Conservation (phyloP, 2,888 invertebrate genomes). For the Ophioninae sp. region DNA sequence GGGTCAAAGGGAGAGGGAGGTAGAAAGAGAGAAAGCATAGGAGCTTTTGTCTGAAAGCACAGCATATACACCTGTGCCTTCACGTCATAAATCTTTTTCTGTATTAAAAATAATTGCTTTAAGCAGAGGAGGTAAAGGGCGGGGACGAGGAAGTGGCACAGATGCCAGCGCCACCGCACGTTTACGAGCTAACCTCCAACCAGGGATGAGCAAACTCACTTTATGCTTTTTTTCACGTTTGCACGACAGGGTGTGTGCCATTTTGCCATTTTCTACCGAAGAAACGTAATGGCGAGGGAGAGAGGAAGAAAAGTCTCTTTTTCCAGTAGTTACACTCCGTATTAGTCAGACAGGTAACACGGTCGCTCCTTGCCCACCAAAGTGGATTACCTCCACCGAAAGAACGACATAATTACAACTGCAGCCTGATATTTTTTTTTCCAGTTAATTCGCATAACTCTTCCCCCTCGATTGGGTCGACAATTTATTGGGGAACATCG, state of each 20-base stretch:
- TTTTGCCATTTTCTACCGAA: conserved; percentile 29
- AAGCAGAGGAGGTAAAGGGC: conserved; percentile 65
- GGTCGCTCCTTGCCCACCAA: conserved; percentile 1
- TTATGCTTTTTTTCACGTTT: conserved; percentile 46
- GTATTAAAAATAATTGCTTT: conserved; percentile 77
- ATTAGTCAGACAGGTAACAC: conserved; percentile 27
- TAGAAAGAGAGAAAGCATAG: conserved; percentile 26
- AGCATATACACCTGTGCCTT: conserved; percentile 45
- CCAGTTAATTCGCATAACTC: background rate
- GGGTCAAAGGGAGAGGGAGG: too few relatives aligned
- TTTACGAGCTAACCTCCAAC: conserved; percentile 64
- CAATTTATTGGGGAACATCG: background rate
- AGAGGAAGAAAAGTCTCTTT: background rate
- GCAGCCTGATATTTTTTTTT: background rate
- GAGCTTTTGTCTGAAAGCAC: conserved; percentile 37
- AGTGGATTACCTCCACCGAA: conserved; percentile 19
- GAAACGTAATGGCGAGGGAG: conserved; percentile 2
- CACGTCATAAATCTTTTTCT: conserved; percentile 73
- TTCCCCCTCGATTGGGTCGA: background rate
- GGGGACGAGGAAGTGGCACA: conserved; percentile 18
- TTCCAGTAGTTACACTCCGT: conserved; percentile 24
- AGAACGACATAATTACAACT: background rate
- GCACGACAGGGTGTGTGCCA: conserved; percentile 24
- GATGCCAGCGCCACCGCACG: conserved; percentile 56
- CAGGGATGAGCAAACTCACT: conserved; percentile 29